These are phyloP conservation scores for Callaeas wilsoni DNA, from an alignment of 2,113 vertebrate genomes.

Conservation along the genomic window DNA sequence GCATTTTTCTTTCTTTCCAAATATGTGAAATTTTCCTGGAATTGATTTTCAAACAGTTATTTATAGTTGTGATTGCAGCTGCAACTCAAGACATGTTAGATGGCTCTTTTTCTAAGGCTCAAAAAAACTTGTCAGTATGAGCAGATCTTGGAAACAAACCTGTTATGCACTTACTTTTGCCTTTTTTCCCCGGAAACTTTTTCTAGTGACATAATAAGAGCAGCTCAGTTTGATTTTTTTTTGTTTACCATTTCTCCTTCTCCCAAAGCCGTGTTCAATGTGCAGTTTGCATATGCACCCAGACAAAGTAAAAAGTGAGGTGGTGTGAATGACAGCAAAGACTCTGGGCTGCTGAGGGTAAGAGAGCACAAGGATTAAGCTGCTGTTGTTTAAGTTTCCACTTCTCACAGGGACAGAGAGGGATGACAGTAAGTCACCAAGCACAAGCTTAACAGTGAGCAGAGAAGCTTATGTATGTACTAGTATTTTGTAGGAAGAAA, in stretches of 20 bases:
- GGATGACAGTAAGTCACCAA: not conserved
- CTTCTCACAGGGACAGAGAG: not conserved
- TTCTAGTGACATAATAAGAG: not conserved
- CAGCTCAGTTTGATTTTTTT: not conserved
- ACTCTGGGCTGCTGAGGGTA: not conserved
- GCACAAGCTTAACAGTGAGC: not conserved
- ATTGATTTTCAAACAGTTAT: not conserved
- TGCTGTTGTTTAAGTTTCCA: not conserved
- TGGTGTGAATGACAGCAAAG: not conserved
- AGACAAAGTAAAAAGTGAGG: not conserved
- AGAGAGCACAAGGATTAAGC: not conserved
- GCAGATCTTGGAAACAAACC: not conserved
- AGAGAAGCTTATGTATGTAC: not conserved
- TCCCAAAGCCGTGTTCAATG: not conserved
- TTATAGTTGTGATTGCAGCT: not conserved
- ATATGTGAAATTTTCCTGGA: not conserved
- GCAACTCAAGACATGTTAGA: not conserved
- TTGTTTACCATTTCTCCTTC: not conserved
- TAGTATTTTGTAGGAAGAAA: not conserved
- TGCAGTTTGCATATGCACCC: not conserved
- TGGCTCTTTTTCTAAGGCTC: not conserved
- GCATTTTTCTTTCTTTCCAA: not conserved
- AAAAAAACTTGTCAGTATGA: not conserved
- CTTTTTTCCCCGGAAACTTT: not conserved
- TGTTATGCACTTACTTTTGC: not conserved